Evolutionary conservation across 2,113 vertebrate species (phyloP).

Genomic region (Rhombomys opimus): DNA sequence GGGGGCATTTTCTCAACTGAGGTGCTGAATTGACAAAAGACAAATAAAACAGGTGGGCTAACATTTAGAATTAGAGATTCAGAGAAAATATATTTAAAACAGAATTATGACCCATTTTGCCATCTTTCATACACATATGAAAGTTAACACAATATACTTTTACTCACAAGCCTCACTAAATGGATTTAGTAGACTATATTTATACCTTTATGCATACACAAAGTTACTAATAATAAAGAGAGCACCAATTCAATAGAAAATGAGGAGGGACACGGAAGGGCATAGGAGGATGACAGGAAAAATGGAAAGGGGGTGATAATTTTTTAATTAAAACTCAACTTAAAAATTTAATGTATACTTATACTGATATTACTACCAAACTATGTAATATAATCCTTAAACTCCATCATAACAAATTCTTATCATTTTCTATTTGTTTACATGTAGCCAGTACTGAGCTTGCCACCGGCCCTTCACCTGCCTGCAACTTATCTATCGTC

Average conservation of each 20-base stretch:
- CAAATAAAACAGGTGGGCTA: neutral
- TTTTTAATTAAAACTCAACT: neutral
- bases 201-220: neutral
- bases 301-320: neutral
- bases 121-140: neutral
- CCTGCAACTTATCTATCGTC: neutral
- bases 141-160: neutral
- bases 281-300: neutral
- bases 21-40: neutral
- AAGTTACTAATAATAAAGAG: neutral
- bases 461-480: neutral
- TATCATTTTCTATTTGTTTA: neutral
- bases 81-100: constrained; percentile 4
- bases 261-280: neutral
- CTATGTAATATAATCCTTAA: neutral
- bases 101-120: neutral
- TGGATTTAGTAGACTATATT: neutral
- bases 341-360: neutral
- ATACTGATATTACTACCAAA: neutral
- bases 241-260: neutral
- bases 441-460: neutral
- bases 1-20: neutral
- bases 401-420: neutral
- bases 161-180: neutral
- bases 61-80: neutral